These are phyloP conservation scores for Dasysyrphus albostriatus DNA, from an alignment of 2,888 invertebrate genomes.

Conservation along the genomic window DNA sequence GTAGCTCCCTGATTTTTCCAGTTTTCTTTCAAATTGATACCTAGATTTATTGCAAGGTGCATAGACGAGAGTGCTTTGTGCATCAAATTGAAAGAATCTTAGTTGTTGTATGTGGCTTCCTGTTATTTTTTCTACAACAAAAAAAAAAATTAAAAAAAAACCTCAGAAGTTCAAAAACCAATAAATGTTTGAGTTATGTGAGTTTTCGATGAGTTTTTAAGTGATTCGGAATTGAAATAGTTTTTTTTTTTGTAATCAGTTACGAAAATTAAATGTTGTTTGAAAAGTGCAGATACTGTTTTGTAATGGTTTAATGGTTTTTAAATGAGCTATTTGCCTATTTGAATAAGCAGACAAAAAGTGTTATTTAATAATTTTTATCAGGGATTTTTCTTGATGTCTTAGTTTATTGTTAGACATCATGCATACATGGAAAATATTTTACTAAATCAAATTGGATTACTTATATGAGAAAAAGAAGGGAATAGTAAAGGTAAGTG, in stretches of 20 bases:
- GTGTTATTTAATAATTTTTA: background rate
- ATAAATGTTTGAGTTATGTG: slow-evolving; percentile 1
- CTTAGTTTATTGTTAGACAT: background rate
- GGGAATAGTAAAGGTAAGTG: background rate
- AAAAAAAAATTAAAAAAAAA: too few relatives aligned
- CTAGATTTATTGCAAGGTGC: slow-evolving; percentile 25
- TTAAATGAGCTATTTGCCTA: background rate
- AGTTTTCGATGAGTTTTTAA: too few relatives aligned
- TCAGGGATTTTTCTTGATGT: background rate
- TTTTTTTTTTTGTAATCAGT: background rate
- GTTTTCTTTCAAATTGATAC: background rate
- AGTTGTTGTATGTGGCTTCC: slow-evolving; percentile 8
- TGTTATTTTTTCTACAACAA: background rate
- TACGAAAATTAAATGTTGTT: background rate
- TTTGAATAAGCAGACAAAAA: background rate
- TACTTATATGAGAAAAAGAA: background rate
- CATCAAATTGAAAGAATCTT: background rate
- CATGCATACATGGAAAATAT: background rate
- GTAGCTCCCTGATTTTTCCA: slow-evolving; percentile 3
- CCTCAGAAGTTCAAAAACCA: background rate
- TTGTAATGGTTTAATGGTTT: background rate
- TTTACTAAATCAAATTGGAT: background rate
- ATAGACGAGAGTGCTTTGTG: slow-evolving; percentile 5
- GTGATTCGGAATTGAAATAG: background rate
- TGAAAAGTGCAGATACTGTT: background rate